phyloP scores from a whole-genome alignment of 1,140 invertebrate species.

The Lepidurus apus region DNA sequence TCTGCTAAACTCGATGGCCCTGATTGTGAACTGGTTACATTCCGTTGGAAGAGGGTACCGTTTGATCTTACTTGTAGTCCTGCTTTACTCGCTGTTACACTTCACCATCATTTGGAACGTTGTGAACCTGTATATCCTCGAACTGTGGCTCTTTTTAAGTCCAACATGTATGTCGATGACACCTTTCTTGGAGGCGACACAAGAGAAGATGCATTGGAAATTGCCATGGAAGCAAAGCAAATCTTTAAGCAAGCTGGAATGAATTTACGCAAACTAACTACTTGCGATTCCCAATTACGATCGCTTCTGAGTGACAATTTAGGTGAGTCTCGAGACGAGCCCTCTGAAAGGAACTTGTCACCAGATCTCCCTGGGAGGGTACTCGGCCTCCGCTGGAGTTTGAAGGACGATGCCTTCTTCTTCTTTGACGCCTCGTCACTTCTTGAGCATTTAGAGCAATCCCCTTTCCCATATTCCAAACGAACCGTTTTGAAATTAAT shows the following conservation, averaged over 20 bases:
- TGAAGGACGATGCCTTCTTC: background rate
- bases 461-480: constrained; percentile 1
- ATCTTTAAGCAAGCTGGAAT: constrained; percentile 39
- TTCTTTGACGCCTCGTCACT: background rate
- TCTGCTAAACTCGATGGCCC: background rate
- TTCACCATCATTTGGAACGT: constrained; percentile 29
- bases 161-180: background rate
- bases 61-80: background rate
- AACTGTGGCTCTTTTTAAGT: background rate
- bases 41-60: background rate
- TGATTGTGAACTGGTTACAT: background rate
- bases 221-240: constrained; percentile 30
- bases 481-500: constrained; percentile 19
- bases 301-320: background rate
- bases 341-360: background rate
- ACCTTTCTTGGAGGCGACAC: background rate
- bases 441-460: background rate
- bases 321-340: background rate
- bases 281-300: constrained; percentile 35
- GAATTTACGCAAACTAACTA: constrained; percentile 40
- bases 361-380: background rate
- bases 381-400: background rate
- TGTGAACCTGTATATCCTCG: background rate
- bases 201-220: constrained; percentile 24
- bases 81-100: background rate